phyloP scores from a whole-genome alignment of 64 coral and sea anemone genomes.

The Dendrophyllia cribrosa region DNA sequence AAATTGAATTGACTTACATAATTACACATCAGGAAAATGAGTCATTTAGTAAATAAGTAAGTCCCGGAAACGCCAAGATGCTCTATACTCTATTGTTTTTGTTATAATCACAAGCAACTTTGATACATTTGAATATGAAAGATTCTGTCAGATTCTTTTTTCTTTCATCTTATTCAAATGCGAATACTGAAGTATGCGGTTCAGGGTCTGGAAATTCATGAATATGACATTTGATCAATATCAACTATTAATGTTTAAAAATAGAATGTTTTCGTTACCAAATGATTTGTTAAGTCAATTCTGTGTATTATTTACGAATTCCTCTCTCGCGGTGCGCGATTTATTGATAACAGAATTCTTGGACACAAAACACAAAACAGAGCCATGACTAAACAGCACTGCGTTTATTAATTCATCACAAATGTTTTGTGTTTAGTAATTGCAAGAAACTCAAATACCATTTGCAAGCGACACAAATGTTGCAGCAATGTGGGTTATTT shows the following conservation, averaged over 20 bases:
- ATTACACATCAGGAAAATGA: conserved; percentile 58
- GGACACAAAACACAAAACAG: conserved; percentile 25
- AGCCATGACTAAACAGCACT: conserved; percentile 34
- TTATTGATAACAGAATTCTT: conserved; percentile 64
- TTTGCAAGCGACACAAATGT: too few relatives aligned
- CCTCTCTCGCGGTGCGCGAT: conserved; percentile 70
- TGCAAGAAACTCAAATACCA: background rate
- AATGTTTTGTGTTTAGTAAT: background rate
- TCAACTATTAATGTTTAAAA: conserved; percentile 77
- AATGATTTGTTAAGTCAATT: conserved; percentile 74
- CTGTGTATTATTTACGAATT: conserved; percentile 88
- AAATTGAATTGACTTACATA: conserved; percentile 57
- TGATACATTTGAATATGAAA: conserved; percentile 18
- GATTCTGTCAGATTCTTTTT: background rate
- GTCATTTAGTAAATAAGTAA: conserved; percentile 52
- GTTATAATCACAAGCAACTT: conserved; percentile 1
- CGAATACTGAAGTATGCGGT: background rate
- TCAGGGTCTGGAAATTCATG: conserved; percentile 5
- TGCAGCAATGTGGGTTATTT: background rate
- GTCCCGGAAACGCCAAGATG: conserved; percentile 58
- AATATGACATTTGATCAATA: conserved; percentile 78
- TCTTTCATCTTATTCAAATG: background rate
- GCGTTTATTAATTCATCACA: background rate
- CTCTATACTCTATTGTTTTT: conserved; percentile 30
- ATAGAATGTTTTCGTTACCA: conserved; percentile 77